Evolutionary conservation across 2,113 vertebrate genomes (phyloP), one percentile per base, ranked within the genome.

Genomic region (Anseranas semipalmata): DNA sequence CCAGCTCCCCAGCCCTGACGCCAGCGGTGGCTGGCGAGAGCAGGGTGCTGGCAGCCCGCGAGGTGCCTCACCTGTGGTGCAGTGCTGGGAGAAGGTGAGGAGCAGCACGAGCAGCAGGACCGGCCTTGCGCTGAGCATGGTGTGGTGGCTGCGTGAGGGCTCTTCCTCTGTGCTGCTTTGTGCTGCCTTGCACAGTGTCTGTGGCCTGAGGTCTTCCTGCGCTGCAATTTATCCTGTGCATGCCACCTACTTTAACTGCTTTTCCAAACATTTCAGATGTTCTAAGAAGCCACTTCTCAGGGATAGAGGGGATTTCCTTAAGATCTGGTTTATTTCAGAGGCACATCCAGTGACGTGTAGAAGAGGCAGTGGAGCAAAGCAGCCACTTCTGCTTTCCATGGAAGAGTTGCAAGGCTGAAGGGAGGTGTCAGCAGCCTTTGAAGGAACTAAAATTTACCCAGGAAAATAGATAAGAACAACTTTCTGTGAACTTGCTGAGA

Each of bases 331-430:
- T 72, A 25, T 60, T 76, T 9, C 60, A 39, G 21, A 13, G 15
- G 2, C 1, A 2, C 1, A 0, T 32, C 25, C 33, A 45, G 52
- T 0, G 0, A 12, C 0, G 5, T 1, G 15, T 33, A 8, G 18
- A 27, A 76, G 46, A 43, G 50, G 15, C 9, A 0, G 0, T 41
- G 45, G 65, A 41, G 45, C 1, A 1, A 25, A 9, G 11, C 35
- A 28, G 39, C 33, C 46, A 68, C 76, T 96, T 96, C 94, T 90
- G 66, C 82, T 65, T 96, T 96, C 56, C 58, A 7, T 2, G 0
- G 74, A 92, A 78, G 46, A 62, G 45, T 37, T 1, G 0, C 3
- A 7, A 85, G 12, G 5, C 30, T 33, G 22, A 0, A 2, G 59
- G 67, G 27, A 28, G 5, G 72, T 84, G 70, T 55, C 22, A 50